Evolutionary conservation across 2,888 invertebrate species (phyloP).

Genomic region (Polyploca ridens): DNA sequence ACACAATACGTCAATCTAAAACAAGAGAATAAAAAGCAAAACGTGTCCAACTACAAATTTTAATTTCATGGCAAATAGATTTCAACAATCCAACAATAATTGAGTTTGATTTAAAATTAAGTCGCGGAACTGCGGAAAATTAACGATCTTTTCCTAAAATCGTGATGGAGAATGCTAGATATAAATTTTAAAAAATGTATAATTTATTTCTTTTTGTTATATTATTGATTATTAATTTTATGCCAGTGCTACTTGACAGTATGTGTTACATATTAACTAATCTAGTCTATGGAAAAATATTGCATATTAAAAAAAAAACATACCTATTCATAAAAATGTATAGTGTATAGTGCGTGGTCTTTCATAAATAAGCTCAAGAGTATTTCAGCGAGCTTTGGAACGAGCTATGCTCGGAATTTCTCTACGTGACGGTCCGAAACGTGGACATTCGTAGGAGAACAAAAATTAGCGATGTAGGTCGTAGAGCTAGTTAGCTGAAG

Average conservation of each 20-base stretch:
- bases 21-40: slow-evolving; percentile 24
- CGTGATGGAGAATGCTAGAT: slow-evolving; percentile 31
- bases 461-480: no score
- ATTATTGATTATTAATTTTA: slow-evolving; percentile 29
- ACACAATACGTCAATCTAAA: not conserved
- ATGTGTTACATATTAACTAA: slow-evolving; percentile 24
- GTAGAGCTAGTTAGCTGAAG: no score
- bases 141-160: not conserved
- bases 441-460: no score
- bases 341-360: no score
- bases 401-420: no score
- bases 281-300: no score
- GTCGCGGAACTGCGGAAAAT: not conserved
- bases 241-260: slow-evolving; percentile 44
- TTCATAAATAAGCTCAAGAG: no score
- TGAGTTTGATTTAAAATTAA: slow-evolving; percentile 13
- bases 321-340: no score
- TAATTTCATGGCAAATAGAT: slow-evolving; percentile 67
- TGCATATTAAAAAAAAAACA: no score
- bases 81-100: slow-evolving; percentile 25
- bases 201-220: slow-evolving; percentile 29
- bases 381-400: no score
- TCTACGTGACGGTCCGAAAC: no score
- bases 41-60: slow-evolving; percentile 30
- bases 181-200: slow-evolving; percentile 24